Evolutionary conservation across 2,888 invertebrate species (phyloP), one percentile per base, ranked within the genome.

Genomic region (Lycophotia porphyrea): DNA sequence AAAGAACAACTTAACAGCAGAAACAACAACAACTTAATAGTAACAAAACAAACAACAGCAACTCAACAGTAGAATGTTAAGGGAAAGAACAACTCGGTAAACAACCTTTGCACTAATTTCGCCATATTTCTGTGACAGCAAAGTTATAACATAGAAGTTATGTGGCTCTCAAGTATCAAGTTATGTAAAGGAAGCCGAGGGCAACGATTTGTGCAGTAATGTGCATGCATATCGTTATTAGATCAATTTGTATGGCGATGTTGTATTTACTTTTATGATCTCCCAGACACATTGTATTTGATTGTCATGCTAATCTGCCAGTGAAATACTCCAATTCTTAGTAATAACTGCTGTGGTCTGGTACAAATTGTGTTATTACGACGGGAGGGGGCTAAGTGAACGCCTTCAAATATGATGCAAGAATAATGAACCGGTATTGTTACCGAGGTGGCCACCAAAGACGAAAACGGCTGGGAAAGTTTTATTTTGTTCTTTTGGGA

Each of bases 281-380:
- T 73, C 39, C 47, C 47, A 71, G 76, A 76, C 76, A 73, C 72
- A 73, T 60, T 60, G 49, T 80, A 67, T 76, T 79, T 82, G 76
- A 76, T 83, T 83, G 76, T 82, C 82, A 82, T 80, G 82, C 52
- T 83, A 82, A 83, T 82, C 84, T 82, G 80, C 80, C 60, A 76
- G 52, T 70, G 49, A 82, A 79, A 52, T 72, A 79, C 79, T 82
- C 76, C 72, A 36, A 61, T 65, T 63, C 72, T 82, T n/a, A 21
- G 63, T 80, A 64, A 80, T 80, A 70, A 64, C 52, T 36, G 44
- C 9, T 74, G 15, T 71, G 84, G 83, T 83, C 80, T 70, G 44
- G 11, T 83, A 80, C 71, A 49, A 49, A 60, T 71, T 60, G 64
- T 47, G 52, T 63, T 75, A 73, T 73, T 76, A 80, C 34, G 52